These are phyloP conservation scores for Leptestheria dahalacensis DNA, from an alignment of 1,140 invertebrate species.

Conservation along the genomic window DNA sequence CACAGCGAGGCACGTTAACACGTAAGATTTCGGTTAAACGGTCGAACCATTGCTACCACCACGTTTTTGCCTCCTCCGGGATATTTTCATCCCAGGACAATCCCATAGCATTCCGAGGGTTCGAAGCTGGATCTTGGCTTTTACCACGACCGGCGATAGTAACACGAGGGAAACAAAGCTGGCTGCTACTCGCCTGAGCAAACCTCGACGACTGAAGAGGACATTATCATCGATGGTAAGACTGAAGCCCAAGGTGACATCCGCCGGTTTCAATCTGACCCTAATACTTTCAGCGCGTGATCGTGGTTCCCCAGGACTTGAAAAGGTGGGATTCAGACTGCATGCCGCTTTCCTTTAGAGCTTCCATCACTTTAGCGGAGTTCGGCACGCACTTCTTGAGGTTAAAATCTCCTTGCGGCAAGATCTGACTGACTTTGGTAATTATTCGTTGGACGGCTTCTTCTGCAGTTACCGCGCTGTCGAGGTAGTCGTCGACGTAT, in stretches of 20 bases:
- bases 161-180: conserved; percentile 3
- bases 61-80: conserved; percentile 14
- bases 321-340: not conserved
- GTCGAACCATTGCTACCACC: not conserved
- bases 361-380: not conserved
- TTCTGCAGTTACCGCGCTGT: not conserved
- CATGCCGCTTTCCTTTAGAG: not conserved
- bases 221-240: not conserved
- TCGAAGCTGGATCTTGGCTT: conserved; percentile 9
- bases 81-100: conserved; percentile 30
- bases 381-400: not conserved
- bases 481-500: conserved; percentile 19
- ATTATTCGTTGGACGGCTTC: conserved; percentile 2
- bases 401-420: conserved; percentile 2
- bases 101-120: conserved; percentile 20
- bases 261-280: not conserved
- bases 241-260: not conserved
- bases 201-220: not conserved
- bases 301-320: not conserved
- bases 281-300: not conserved
- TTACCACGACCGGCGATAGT: not conserved
- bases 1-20: not conserved
- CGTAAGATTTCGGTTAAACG: not conserved
- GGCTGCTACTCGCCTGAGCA: not conserved
- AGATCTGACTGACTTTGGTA: not conserved